These are phyloP conservation scores for Hippasteria phrygiana DNA, from an alignment of 53 echinoderm and acorn worm genomes.

Conservation along the genomic window DNA sequence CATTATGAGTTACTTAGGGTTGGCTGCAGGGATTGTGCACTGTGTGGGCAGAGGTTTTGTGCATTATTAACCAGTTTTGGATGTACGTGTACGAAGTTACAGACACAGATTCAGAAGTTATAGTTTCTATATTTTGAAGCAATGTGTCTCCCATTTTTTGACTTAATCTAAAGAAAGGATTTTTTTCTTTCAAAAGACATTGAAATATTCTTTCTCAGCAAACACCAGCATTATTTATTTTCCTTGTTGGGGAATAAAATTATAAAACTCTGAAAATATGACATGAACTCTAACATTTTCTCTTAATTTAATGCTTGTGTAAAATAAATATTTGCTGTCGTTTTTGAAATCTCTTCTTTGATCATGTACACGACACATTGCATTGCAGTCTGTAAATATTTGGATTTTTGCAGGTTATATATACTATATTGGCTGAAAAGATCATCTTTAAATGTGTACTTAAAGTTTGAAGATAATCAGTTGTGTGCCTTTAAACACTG, in stretches of 20 bases:
- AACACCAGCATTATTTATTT: no score
- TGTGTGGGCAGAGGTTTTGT: no score
- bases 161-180: no score
- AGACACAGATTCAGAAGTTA: no score
- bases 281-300: not conserved
- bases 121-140: no score
- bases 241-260: not conserved
- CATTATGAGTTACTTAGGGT: no score
- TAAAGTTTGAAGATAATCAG: conserved; percentile 22
- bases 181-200: no score
- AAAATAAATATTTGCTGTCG: not conserved
- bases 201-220: no score
- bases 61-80: no score
- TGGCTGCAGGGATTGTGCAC: no score
- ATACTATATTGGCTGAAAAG: conserved; percentile 10
- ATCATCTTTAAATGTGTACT: conserved; percentile 9
- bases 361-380: not conserved
- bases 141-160: no score
- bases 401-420: conserved; percentile 21
- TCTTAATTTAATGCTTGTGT: not conserved
- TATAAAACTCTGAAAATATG: not conserved
- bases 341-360: not conserved
- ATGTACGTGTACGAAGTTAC: no score
- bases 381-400: conserved; percentile 1
- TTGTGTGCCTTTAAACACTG: conserved; percentile 24